Conservation (phyloP, 2,113 vertebrate genomes). For the Podarcis raffonei region DNA sequence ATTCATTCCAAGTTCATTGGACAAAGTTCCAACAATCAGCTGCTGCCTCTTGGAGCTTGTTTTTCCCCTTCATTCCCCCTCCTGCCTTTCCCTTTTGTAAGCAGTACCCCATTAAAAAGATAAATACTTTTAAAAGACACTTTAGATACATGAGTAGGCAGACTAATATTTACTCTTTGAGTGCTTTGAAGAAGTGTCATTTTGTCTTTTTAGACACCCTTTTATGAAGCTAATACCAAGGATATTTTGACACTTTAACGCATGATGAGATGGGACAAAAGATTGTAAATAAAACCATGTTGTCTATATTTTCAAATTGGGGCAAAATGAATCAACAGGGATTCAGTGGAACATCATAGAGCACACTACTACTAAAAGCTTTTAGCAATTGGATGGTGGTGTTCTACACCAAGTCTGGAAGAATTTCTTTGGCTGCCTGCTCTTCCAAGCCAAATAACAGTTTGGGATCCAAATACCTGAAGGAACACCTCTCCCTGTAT, state of each 20-base stretch:
- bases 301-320: neutral
- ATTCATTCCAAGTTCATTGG: neutral
- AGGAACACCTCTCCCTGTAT: no score
- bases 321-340: neutral
- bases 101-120: neutral
- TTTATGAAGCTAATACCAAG: neutral
- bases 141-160: fast-evolving
- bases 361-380: no score
- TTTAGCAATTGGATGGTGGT: no score
- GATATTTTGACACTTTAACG: neutral
- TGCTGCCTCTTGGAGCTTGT: no score
- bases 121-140: neutral
- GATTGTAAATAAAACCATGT: constrained; percentile 21
- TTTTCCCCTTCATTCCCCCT: neutral
- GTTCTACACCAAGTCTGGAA: no score
- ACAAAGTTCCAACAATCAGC: neutral
- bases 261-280: neutral
- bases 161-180: neutral
- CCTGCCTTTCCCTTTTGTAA: neutral
- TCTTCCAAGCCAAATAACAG: no score
- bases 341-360: no score
- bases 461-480: no score
- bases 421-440: no score
- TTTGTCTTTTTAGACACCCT: neutral
- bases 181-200: neutral